Percentiles rank a stretch among this genome's conserved stretches.
phyloP scores from a whole-genome alignment of 1,140 invertebrate species.

The Drosophila biarmipes region DNA sequence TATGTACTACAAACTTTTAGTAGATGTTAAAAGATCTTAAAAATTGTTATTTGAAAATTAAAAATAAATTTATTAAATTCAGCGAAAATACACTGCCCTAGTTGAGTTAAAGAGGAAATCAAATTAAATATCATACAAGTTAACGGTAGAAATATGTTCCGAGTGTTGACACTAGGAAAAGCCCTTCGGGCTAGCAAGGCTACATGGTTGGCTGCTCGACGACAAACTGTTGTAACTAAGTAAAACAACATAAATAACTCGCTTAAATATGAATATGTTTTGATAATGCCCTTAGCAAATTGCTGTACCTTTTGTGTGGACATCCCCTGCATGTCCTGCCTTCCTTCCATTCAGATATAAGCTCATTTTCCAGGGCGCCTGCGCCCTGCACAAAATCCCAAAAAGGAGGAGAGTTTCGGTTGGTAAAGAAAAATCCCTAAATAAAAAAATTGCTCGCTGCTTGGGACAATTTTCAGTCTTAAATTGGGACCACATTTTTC shows the following conservation, averaged over 20 bases:
- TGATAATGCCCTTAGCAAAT: constrained; percentile 45
- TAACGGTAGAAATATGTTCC: too few relatives aligned
- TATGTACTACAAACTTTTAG: too few relatives aligned
- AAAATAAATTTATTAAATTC: too few relatives aligned
- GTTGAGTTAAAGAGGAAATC: too few relatives aligned
- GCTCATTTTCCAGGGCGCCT: constrained; percentile 37
- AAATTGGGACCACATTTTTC: constrained; percentile 42
- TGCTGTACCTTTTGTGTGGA: constrained; percentile 51
- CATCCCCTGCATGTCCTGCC: constrained; percentile 29
- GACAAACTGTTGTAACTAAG: constrained; percentile 31
- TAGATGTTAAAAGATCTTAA: too few relatives aligned
- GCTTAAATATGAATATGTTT: constrained; percentile 48
- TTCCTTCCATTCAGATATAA: constrained; percentile 15
- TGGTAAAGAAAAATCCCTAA: constrained; percentile 18
- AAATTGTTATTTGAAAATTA: too few relatives aligned
- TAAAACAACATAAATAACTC: constrained; percentile 45
- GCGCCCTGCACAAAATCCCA: constrained; percentile 18
- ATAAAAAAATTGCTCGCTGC: constrained; percentile 34
- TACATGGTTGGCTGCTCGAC: constrained; percentile 10
- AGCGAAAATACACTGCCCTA: too few relatives aligned
- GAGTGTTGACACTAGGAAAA: not conserved
- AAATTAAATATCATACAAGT: too few relatives aligned
- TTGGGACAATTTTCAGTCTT: constrained; percentile 41
- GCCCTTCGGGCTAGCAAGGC: not conserved
- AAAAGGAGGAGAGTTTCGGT: constrained; percentile 6